Evolutionary conservation across 2,888 invertebrate species (phyloP).

Genomic region (Apoderus coryli): DNA sequence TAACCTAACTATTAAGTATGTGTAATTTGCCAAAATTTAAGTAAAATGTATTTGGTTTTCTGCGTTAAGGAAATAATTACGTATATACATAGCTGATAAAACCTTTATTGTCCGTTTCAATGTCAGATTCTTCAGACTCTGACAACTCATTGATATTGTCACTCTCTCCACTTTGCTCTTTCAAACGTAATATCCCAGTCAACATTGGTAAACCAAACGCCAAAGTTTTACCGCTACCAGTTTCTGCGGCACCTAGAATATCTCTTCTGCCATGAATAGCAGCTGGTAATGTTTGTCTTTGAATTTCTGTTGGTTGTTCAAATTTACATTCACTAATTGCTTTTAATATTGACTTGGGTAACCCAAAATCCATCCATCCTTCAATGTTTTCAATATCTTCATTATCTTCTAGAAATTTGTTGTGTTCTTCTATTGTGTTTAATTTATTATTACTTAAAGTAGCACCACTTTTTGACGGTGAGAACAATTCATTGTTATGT

Average conservation of each 20-base stretch:
- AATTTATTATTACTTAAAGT: constrained; percentile 12
- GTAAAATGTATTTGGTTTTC: too few species aligned
- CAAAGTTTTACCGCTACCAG: constrained; percentile 96
- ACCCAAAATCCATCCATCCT: constrained; percentile 52
- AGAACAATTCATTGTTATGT: constrained; percentile 11
- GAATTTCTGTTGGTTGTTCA: constrained; percentile 76
- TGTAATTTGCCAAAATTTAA: too few species aligned
- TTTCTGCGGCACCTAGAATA: constrained; percentile 96
- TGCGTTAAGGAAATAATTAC: too few species aligned
- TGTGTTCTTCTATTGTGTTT: constrained; percentile 3
- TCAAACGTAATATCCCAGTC: constrained; percentile 57
- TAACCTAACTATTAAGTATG: too few species aligned
- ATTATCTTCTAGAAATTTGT: constrained; percentile 1
- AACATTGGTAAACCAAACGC: constrained; percentile 95
- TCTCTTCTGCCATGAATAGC: constrained; percentile 78
- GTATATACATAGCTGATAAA: too few species aligned
- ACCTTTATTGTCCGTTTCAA: too few species aligned
- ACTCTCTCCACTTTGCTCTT: constrained; percentile 23
- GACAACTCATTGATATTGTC: constrained; percentile 8
- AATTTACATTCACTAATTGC: constrained; percentile 67
- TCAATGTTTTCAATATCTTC: constrained; percentile 26
- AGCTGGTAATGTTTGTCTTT: constrained; percentile 62
- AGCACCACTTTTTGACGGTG: constrained; percentile 16
- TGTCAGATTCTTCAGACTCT: constrained; percentile 18
- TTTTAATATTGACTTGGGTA: constrained; percentile 54